Conservation (phyloP, 2,113 vertebrate species). For the Myodes glareolus region DNA sequence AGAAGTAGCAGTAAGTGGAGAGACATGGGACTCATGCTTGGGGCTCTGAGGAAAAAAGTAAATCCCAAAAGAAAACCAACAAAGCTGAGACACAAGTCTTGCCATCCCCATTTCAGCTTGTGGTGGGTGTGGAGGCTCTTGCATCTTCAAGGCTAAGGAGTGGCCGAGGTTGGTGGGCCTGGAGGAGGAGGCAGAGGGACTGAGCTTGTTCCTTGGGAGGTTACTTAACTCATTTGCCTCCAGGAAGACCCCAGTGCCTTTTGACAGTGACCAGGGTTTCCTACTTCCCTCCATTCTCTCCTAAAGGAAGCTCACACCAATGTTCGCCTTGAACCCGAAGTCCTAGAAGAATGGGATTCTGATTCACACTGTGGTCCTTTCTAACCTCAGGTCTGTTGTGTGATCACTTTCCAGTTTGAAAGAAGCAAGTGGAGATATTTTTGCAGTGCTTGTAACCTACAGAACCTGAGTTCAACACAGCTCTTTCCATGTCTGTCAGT, state of each 20-base stretch:
- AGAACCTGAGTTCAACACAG: constrained; percentile 71
- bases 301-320: constrained; percentile 62
- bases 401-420: constrained; percentile 76
- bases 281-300: constrained; percentile 56
- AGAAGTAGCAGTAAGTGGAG: not conserved
- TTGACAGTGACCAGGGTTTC: constrained; percentile 57
- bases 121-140: constrained; percentile 58
- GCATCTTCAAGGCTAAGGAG: constrained; percentile 80
- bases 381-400: constrained; percentile 87
- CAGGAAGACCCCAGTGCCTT: constrained; percentile 61
- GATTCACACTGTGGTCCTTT: constrained; percentile 80
- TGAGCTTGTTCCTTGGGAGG: constrained; percentile 35
- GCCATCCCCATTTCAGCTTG: constrained; percentile 74
- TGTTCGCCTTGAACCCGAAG: constrained; percentile 40
- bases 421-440: constrained; percentile 82
- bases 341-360: constrained; percentile 75
- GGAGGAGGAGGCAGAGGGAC: constrained; percentile 88
- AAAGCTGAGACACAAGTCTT: constrained; percentile 72
- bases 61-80: constrained; percentile 67
- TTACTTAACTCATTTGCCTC: constrained; percentile 52
- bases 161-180: constrained; percentile 86
- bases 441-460: constrained; percentile 79
- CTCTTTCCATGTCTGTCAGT: constrained; percentile 78
- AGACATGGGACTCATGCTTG: not conserved
- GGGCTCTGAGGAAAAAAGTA: not conserved